Conservation (phyloP, 2,797 vertebrate species). For the Mormyrops boulengeri region DNA sequence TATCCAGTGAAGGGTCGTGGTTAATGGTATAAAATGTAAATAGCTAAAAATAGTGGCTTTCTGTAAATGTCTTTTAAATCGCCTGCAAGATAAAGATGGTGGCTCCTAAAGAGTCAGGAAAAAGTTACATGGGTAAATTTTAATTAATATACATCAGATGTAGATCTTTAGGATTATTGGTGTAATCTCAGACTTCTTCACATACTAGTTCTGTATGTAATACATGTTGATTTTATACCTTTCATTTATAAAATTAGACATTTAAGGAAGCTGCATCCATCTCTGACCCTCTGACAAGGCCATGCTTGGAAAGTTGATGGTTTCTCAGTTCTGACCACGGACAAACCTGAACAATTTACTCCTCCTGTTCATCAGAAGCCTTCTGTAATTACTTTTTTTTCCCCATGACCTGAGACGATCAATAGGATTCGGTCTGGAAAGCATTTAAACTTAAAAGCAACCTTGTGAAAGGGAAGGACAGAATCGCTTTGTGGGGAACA, state of each 20-base stretch:
- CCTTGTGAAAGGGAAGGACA: background rate
- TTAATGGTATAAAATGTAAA: background rate
- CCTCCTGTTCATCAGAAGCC: background rate
- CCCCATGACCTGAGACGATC: background rate
- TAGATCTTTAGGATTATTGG: background rate
- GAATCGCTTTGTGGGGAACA: background rate
- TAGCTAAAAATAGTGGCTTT: background rate
- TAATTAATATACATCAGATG: background rate
- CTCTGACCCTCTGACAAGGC: background rate
- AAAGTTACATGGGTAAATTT: background rate
- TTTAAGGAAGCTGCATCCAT: background rate
- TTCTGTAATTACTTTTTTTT: slow-evolving; percentile 6
- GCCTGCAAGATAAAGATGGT: background rate
- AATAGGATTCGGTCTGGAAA: slow-evolving; percentile 2
- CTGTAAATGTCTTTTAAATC: background rate
- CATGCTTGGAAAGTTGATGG: background rate
- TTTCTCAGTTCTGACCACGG: background rate
- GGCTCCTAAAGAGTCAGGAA: background rate
- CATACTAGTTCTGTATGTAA: background rate
- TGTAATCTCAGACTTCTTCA: background rate
- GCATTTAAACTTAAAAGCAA: slow-evolving; percentile 17
- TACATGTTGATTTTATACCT: background rate
- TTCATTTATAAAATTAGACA: background rate
- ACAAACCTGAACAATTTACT: background rate
- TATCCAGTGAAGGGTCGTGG: background rate